A percentile compares a stretch with the other conserved stretches of the same genome.
phyloP scores from a whole-genome alignment of 2,797 vertebrate genomes.

The Naso thynnoides region DNA sequence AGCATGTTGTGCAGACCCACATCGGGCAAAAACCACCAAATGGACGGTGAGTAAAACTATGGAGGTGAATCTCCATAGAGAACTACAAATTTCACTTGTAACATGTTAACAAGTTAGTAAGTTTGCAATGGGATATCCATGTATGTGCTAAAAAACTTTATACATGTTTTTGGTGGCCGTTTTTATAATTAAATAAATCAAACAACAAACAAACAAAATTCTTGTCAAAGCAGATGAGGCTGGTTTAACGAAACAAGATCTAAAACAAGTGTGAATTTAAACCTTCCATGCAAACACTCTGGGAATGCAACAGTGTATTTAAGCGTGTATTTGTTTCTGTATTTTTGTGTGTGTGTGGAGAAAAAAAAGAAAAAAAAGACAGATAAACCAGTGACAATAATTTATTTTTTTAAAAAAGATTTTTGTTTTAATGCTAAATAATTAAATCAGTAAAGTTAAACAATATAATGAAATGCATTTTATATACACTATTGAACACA shows the following conservation, averaged over 20 bases:
- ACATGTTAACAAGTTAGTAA: not conserved
- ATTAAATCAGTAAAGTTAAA: not conserved
- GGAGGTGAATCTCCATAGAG: slow-evolving; percentile 1
- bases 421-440: not conserved
- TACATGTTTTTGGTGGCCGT: not conserved
- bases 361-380: too few relatives aligned
- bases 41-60: not conserved
- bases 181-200: not conserved
- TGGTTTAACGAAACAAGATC: not conserved
- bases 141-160: not conserved
- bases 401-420: not conserved
- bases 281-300: not conserved
- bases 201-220: not conserved
- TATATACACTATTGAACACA: not conserved
- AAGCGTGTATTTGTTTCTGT: not conserved
- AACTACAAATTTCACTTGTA: not conserved
- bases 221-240: not conserved
- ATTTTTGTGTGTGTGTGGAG: not conserved
- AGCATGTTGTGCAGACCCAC: too few relatives aligned
- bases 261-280: not conserved
- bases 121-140: not conserved
- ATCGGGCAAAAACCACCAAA: not conserved
- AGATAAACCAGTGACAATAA: not conserved
- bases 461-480: not conserved
- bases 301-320: not conserved